Conservation (phyloP, 2,113 vertebrate species). For the Pteruthius melanotis region DNA sequence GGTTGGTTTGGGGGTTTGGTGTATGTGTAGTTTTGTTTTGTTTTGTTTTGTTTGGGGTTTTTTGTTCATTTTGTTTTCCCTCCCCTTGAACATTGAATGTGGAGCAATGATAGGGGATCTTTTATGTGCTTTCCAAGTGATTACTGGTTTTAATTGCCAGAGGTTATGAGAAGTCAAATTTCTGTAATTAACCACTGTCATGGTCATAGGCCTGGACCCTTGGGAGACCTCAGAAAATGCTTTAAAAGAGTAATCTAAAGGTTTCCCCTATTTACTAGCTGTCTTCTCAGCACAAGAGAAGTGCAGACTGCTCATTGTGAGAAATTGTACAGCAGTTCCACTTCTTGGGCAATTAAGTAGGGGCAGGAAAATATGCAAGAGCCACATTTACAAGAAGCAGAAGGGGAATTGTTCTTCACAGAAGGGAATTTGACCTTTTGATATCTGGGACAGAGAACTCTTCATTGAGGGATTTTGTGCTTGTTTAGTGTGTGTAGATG, state of each 20-base stretch:
- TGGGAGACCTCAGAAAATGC: neutral
- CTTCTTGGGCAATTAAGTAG: neutral
- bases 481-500: neutral
- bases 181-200: neutral
- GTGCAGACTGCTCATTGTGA: neutral
- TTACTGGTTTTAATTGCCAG: neutral
- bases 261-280: neutral
- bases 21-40: neutral
- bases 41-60: rapidly evolving
- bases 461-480: neutral
- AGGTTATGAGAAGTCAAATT: neutral
- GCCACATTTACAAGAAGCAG: neutral
- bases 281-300: neutral
- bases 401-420: neutral
- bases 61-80: neutral
- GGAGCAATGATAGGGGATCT: neutral
- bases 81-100: neutral
- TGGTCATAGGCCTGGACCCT: neutral
- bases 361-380: neutral
- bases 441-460: neutral
- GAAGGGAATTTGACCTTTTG: neutral
- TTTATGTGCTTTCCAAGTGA: neutral
- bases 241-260: neutral
- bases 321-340: neutral
- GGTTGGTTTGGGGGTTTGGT: neutral